Conservation (phyloP, 2,113 vertebrate species). For the Aplodontia rufa region DNA sequence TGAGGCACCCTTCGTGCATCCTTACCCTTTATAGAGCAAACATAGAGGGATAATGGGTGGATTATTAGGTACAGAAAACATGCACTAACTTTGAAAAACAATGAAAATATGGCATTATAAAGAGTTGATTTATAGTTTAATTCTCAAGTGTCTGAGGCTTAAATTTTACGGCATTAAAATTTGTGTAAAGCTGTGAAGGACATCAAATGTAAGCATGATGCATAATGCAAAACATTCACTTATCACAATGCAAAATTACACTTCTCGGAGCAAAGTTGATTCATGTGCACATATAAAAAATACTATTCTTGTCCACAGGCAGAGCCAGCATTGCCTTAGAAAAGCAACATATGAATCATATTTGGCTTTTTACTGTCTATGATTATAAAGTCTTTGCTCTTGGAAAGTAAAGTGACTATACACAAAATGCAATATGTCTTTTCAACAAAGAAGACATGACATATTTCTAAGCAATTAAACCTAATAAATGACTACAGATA, state of each 20-base stretch:
- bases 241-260: slow-evolving; percentile 32
- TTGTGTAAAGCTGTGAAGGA: neutral
- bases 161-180: neutral
- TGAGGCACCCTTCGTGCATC: slow-evolving; percentile 65
- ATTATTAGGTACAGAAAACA: slow-evolving; percentile 72
- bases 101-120: slow-evolving; percentile 61
- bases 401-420: slow-evolving; percentile 76
- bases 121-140: slow-evolving; percentile 46
- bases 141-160: neutral
- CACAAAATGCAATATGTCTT: slow-evolving; percentile 56
- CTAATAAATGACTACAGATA: slow-evolving; percentile 62
- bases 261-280: slow-evolving; percentile 52
- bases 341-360: slow-evolving; percentile 36
- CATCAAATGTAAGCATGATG: slow-evolving; percentile 27
- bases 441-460: slow-evolving; percentile 75
- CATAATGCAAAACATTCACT: neutral
- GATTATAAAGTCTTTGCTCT: slow-evolving; percentile 77
- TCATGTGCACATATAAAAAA: neutral
- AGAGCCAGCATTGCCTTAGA: slow-evolving; percentile 41
- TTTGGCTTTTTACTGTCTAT: slow-evolving; percentile 67
- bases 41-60: slow-evolving; percentile 69
- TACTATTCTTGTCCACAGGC: slow-evolving; percentile 63
- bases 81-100: slow-evolving; percentile 41
- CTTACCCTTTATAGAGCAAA: slow-evolving; percentile 70
- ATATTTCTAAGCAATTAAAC: slow-evolving; percentile 78